These are phyloP conservation scores for Rhogogaster chlorosoma DNA, from an alignment of 2,888 invertebrate species.

Conservation along the genomic window DNA sequence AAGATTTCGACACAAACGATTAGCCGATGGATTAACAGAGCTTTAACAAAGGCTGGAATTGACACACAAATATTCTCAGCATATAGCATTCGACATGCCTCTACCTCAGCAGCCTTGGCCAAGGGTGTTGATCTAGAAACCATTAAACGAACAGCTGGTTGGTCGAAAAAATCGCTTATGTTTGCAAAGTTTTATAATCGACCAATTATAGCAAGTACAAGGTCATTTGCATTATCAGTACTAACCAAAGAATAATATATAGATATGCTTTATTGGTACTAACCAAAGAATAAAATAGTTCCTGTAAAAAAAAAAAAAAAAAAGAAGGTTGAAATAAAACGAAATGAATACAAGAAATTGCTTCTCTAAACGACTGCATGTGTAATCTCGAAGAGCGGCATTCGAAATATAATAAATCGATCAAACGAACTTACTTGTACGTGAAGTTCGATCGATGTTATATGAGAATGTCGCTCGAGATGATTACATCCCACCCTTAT, in stretches of 20 bases:
- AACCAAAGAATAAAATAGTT: not conserved
- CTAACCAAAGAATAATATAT: not conserved
- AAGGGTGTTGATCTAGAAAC: not conserved
- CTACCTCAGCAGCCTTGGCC: not conserved
- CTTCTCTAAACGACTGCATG: no score
- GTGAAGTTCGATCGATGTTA: no score
- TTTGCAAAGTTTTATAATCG: constrained; percentile 1
- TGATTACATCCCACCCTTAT: no score
- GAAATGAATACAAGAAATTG: no score
- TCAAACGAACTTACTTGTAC: no score
- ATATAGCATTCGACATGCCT: not conserved
- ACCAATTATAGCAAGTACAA: not conserved
- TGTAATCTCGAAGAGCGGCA: no score
- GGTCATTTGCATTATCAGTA: not conserved
- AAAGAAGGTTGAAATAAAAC: no score
- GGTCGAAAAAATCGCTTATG: not conserved
- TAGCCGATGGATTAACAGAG: not conserved
- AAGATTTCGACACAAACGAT: not conserved
- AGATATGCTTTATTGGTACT: not conserved
- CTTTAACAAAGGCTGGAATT: not conserved
- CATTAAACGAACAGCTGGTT: not conserved
- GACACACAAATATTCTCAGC: not conserved
- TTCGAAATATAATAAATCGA: no score
- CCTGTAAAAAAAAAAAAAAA: no score
- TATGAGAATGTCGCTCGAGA: no score